These are phyloP conservation scores for Cryptomyrus ogoouensis DNA, from an alignment of 2,113 vertebrate species.

Conservation along the genomic window DNA sequence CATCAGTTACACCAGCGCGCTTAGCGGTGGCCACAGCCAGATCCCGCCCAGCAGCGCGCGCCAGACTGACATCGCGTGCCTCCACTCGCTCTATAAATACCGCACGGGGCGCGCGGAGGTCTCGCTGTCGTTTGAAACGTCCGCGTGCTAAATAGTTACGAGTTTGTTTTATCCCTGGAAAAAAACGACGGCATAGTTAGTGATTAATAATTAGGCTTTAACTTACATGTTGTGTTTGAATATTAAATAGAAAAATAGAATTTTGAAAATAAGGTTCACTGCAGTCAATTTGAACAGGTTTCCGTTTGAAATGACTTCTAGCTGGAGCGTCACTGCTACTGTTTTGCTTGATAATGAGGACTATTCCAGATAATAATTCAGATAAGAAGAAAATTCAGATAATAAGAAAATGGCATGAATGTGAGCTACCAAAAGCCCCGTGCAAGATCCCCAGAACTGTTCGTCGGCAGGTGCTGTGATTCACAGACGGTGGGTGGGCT, in stretches of 20 bases:
- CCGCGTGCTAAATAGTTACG: not conserved
- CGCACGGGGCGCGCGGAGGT: not conserved
- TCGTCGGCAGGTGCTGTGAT: not conserved
- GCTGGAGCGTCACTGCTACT: not conserved
- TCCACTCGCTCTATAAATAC: not conserved
- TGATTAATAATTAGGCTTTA: not conserved
- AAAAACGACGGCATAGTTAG: not conserved
- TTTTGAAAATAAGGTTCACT: not conserved
- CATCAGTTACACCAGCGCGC: slow-evolving; percentile 18
- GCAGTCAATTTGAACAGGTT: not conserved
- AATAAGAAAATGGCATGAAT: not conserved
- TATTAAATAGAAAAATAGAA: not conserved
- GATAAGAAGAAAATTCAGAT: not conserved
- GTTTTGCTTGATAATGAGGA: not conserved
- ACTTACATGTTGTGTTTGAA: not conserved
- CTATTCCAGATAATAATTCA: not conserved
- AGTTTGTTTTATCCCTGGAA: not conserved
- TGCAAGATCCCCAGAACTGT: not conserved
- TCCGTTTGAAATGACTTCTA: not conserved
- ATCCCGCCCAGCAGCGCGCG: not conserved
- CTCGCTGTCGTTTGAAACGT: not conserved
- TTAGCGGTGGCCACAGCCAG: not conserved
- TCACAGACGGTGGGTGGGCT: not conserved
- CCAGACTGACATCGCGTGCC: not conserved
- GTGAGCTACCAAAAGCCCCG: not conserved